These are phyloP conservation scores for Achatina immaculata DNA, from an alignment of 1,140 invertebrate genomes.

Conservation along the genomic window DNA sequence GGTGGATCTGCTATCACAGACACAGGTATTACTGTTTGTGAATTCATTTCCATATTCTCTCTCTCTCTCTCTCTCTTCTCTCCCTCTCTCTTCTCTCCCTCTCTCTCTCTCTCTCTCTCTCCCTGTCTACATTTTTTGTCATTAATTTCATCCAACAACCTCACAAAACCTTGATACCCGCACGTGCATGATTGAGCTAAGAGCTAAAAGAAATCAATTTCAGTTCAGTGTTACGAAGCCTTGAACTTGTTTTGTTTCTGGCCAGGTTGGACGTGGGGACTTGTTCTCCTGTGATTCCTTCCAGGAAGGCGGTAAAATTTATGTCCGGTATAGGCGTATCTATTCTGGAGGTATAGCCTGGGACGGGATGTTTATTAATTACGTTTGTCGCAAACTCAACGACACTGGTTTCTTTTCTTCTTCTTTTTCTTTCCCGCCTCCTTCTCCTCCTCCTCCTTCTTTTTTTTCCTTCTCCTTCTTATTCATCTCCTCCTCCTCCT, in stretches of 20 bases:
- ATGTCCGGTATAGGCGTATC: not conserved
- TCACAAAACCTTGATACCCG: not conserved
- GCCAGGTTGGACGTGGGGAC: not conserved
- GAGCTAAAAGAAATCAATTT: slow-evolving; percentile 9
- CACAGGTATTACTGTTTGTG: no score
- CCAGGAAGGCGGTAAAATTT: not conserved
- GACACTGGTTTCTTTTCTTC: not conserved
- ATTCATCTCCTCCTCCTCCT: not conserved
- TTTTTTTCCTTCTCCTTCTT: not conserved
- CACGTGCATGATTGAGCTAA: not conserved
- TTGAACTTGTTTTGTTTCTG: not conserved
- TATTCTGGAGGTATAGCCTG: not conserved
- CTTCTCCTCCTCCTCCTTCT: not conserved
- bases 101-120: not conserved
- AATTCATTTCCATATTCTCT: no score
- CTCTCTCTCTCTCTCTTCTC: not conserved
- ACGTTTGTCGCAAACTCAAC: no score
- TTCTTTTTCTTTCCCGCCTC: not conserved
- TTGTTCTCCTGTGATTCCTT: not conserved
- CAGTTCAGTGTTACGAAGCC: not conserved
- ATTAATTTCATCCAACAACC: not conserved
- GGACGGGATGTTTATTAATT: no score
- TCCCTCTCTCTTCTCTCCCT: not conserved
- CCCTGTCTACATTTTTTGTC: not conserved
- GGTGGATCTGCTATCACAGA: no score